A percentile compares a stretch with the other conserved stretches of the same genome.
Evolutionary conservation across 2,888 invertebrate species (phyloP).

Genomic region (Drosophila rellima): DNA sequence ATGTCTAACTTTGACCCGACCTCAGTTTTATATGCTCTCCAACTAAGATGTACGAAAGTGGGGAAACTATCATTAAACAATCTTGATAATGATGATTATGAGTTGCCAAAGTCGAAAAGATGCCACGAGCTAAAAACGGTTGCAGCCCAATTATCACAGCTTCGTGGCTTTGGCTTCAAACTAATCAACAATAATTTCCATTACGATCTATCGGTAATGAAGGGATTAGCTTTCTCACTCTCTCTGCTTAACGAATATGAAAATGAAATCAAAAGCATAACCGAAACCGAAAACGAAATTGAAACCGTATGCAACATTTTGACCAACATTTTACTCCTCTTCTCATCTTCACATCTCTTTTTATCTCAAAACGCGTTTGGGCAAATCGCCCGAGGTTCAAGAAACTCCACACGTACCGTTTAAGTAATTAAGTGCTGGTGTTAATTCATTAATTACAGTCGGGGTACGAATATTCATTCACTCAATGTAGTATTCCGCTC

Average conservation of each 20-base stretch:
- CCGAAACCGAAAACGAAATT: constrained; percentile 25
- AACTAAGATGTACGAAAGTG: constrained; percentile 58
- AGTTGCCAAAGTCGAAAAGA: constrained; percentile 34
- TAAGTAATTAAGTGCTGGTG: constrained; percentile 77
- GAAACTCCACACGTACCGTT: constrained; percentile 60
- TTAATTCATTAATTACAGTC: constrained; percentile 78
- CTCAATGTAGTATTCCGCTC: not conserved
- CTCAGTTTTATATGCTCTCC: constrained; percentile 63
- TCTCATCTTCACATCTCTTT: constrained; percentile 4
- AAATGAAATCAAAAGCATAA: constrained; percentile 8
- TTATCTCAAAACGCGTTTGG: constrained; percentile 20
- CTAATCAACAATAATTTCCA: constrained; percentile 53
- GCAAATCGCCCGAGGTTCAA: constrained; percentile 61
- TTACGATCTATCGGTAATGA: constrained; percentile 45
- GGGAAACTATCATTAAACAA: constrained; percentile 61
- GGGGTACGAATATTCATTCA: constrained; percentile 23
- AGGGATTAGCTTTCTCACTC: constrained; percentile 40
- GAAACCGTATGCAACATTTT: constrained; percentile 36
- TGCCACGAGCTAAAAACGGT: constrained; percentile 66
- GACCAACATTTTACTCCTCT: constrained; percentile 12
- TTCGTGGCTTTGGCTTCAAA: constrained; percentile 22
- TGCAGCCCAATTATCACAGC: constrained; percentile 75
- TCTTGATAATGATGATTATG: constrained; percentile 53
- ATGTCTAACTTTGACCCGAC: constrained; percentile 52
- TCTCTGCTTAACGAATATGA: constrained; percentile 10